These are phyloP conservation scores for Hirudinaria manillensis DNA, from an alignment of 2,888 invertebrate species.

Conservation along the genomic window DNA sequence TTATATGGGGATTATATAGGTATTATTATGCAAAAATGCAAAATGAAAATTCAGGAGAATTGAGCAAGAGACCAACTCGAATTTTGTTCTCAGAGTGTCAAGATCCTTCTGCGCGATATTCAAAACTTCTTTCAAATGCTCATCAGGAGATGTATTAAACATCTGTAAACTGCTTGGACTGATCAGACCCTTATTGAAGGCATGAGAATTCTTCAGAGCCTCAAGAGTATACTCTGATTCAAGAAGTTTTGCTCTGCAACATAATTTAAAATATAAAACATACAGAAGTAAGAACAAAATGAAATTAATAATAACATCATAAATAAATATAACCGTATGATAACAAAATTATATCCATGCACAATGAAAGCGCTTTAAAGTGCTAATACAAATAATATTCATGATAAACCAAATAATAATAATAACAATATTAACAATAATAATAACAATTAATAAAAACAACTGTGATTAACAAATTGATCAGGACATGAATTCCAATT, in stretches of 20 bases:
- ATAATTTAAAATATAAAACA: background rate
- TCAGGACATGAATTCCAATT: too few relatives aligned
- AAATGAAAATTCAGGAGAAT: too few relatives aligned
- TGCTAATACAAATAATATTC: background rate
- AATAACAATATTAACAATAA: background rate
- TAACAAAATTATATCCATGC: too few relatives aligned
- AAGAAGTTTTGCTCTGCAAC: conserved; percentile 68
- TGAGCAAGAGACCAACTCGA: background rate
- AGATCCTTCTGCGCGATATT: conserved; percentile 76
- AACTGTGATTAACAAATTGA: background rate
- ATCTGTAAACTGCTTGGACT: conserved; percentile 24
- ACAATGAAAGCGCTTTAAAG: conserved; percentile 52
- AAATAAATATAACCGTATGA: too few relatives aligned
- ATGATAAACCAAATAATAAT: conserved; percentile 30
- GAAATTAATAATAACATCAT: too few relatives aligned
- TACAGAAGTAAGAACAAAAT: background rate
- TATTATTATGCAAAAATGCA: too few relatives aligned
- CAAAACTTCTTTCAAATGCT: conserved; percentile 57
- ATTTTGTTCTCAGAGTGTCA: conserved; percentile 43
- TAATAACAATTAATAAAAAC: background rate
- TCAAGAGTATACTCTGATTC: conserved; percentile 78
- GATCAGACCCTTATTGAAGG: conserved; percentile 39
- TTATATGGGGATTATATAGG: too few relatives aligned
- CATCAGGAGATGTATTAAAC: conserved; percentile 31
- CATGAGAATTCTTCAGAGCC: conserved; percentile 58